These are phyloP conservation scores for Bagarius yarrelli DNA, from an alignment of 2,113 vertebrate species.

Conservation along the genomic window DNA sequence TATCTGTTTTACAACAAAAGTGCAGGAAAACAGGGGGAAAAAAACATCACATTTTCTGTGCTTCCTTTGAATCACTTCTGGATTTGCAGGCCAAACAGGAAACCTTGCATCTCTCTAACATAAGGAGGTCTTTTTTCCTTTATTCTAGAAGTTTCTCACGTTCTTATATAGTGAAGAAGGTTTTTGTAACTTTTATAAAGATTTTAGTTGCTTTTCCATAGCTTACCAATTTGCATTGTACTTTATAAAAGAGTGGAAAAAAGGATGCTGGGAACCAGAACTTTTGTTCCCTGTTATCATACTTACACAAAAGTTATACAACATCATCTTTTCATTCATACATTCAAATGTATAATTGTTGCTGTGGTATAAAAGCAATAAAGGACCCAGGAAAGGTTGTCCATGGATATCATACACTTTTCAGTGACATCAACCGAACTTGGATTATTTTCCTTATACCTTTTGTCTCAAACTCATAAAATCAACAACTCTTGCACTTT, in stretches of 20 bases:
- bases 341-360: background rate
- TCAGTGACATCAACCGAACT: too few relatives aligned
- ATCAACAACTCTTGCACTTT: background rate
- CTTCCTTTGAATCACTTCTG: background rate
- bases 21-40: background rate
- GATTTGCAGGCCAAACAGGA: background rate
- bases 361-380: background rate
- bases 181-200: background rate
- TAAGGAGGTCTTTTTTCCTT: background rate
- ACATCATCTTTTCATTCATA: background rate
- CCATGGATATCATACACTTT: background rate
- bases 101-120: background rate
- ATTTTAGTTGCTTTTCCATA: background rate
- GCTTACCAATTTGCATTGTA: background rate
- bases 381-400: background rate
- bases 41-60: background rate
- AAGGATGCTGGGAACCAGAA: background rate
- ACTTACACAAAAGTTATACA: too few relatives aligned
- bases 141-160: background rate
- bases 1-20: constrained; percentile 17
- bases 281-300: background rate
- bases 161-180: background rate
- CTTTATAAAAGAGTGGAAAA: background rate
- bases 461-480: too few relatives aligned
- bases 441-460: background rate